Conservation (phyloP, 2,888 invertebrate genomes). For the Tanytarsus gracilentus region DNA sequence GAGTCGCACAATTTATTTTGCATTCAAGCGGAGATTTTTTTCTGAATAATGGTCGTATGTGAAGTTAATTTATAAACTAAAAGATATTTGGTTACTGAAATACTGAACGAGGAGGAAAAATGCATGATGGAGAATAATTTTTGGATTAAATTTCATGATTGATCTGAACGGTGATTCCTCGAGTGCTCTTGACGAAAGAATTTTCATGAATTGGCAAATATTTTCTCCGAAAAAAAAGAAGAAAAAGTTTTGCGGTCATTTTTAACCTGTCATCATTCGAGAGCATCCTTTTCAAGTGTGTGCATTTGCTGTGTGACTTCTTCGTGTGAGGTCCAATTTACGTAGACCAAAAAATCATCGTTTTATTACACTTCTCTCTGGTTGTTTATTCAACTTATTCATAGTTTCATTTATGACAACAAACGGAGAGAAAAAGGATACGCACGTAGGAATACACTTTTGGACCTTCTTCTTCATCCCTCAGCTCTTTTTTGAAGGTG, state of each 20-base stretch:
- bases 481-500: slow-evolving; percentile 11
- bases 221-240: slow-evolving; percentile 15
- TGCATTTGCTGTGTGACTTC: background rate
- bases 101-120: background rate
- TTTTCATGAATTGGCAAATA: slow-evolving; percentile 23
- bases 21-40: too few relatives aligned
- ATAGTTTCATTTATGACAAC: slow-evolving; percentile 21
- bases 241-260: background rate
- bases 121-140: background rate
- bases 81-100: background rate
- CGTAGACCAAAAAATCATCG: background rate
- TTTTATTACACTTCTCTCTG: slow-evolving; percentile 23
- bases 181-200: background rate
- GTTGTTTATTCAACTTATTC: background rate
- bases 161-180: slow-evolving; percentile 3
- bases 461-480: too few relatives aligned
- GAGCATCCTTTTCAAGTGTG: background rate
- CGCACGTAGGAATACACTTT: too few relatives aligned
- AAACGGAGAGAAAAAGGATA: slow-evolving; percentile 20
- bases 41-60: too few relatives aligned
- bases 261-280: background rate
- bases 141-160: slow-evolving; percentile 16
- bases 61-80: background rate
- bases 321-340: slow-evolving; percentile 21
- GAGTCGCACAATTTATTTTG: too few relatives aligned